Base-by-base conservation (phyloP, 2,888 invertebrate species). In the Oscheius sp. region DNA sequence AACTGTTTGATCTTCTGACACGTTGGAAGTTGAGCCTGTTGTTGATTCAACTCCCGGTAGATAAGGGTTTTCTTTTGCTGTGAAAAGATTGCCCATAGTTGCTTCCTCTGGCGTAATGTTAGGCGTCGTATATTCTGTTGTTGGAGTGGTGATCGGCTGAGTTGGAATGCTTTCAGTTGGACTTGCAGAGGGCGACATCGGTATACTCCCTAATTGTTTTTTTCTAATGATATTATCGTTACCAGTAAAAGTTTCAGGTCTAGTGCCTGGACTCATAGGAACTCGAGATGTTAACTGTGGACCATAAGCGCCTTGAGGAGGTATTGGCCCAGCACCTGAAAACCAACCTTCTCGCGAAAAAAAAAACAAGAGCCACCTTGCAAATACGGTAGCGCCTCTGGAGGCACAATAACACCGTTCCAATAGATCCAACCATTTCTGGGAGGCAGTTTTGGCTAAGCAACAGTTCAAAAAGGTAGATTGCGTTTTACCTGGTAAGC, bases 221-320 rank as follows among this genome's bases (percentile, higher is more conserved):
- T 46, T 5, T 0, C 15, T 8, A 48, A 17, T 3, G 5, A 27
- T 52, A 23, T 29, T 23, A 8, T 37, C 3, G 17, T n/a, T 29
- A 63, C 63, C 63, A 27, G 63, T 63, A 17, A 63, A 63, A 5
- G 46, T 63, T 27, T 63, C 63, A 1, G 63, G 63, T 29, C 63
- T 27, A 25, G 46, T 20, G 3, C 42, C 45, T 8, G 63, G 63
- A 20, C 37, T 63, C 17, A 29, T 33, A 2, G 63, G 46, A 27
- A 48, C 6, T 3, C 15, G 8, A 8, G 33, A n/a, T n/a, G 52
- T 65, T 3, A 34, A 39, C 8, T n/a, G 25, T 27, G 65, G 65
- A 20, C 65, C 65, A 17, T 52, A 65, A 8, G 37, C 52, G 17
- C 65, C 65, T 23, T 65, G 65, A 15, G 65, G 65, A 23, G 65